Evolutionary conservation across 2,113 vertebrate species (phyloP).

Genomic region (Microcebus tavaratra): DNA sequence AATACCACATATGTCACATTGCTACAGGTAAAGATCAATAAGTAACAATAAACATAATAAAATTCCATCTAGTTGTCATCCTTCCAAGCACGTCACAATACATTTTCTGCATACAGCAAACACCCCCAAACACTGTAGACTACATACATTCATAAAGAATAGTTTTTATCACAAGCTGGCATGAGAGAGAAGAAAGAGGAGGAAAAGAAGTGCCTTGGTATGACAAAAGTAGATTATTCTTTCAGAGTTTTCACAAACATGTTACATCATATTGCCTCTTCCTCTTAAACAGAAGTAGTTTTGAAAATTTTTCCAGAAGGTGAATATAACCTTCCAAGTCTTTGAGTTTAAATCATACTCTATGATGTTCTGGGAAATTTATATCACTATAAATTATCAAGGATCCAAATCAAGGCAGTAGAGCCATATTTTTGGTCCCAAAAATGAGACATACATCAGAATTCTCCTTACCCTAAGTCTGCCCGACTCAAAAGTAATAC

Average conservation of each 20-base stretch:
- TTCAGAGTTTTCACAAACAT: background rate
- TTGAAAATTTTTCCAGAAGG: conserved; percentile 13
- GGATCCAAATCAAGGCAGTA: conserved; percentile 47
- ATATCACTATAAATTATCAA: conserved; percentile 33
- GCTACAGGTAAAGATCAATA: conserved; percentile 35
- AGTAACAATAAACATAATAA: conserved; percentile 27
- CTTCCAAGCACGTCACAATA: background rate
- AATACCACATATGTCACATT: conserved; percentile 1
- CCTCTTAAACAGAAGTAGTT: background rate
- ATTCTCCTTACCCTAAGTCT: background rate
- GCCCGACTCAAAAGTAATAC: background rate
- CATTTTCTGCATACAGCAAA: background rate
- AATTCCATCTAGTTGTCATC: background rate
- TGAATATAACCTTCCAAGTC: conserved; percentile 40
- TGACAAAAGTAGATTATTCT: background rate
- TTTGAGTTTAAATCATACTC: conserved; percentile 26
- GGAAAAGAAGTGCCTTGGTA: background rate
- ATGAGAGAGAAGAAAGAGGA: background rate
- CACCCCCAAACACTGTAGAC: background rate
- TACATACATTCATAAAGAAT: background rate
- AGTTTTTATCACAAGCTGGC: background rate
- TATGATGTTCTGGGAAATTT: conserved; percentile 31
- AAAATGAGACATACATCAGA: conserved; percentile 7
- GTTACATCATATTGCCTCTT: background rate
- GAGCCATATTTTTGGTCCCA: background rate